Conservation (phyloP, 2,113 vertebrate genomes). For the Thalassoma bifasciatum region DNA sequence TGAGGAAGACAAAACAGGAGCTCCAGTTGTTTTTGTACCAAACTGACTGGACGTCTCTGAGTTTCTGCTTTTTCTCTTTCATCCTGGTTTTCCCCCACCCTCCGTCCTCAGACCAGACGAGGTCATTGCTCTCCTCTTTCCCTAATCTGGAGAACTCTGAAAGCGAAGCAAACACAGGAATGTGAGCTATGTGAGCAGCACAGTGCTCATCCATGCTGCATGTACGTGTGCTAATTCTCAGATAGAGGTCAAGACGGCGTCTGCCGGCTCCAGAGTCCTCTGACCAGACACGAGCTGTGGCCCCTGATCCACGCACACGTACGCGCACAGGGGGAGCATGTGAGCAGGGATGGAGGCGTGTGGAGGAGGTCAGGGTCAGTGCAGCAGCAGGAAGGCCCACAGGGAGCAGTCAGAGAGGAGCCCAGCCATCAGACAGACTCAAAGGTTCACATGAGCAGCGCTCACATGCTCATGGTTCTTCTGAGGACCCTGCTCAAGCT, state of each 20-base stretch:
- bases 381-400: slow-evolving; percentile 7
- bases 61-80: neutral
- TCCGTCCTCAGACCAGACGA: slow-evolving; percentile 6
- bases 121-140: slow-evolving; percentile 3
- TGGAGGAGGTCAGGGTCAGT: slow-evolving; percentile 27
- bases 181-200: slow-evolving; percentile 32
- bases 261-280: slow-evolving; percentile 2
- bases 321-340: slow-evolving; percentile 2
- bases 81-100: neutral
- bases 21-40: neutral
- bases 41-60: neutral
- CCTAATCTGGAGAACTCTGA: slow-evolving; percentile 6
- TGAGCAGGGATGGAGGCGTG: slow-evolving; percentile 1
- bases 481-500: no score
- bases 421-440: neutral
- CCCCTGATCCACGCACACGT: neutral
- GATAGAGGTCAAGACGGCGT: slow-evolving; percentile 6
- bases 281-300: slow-evolving; percentile 16
- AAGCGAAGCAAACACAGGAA: slow-evolving; percentile 7
- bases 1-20: neutral
- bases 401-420: slow-evolving; percentile 12
- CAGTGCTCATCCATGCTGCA: neutral
- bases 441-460: neutral
- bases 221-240: neutral
- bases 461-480: no score